Evolutionary conservation across 1,140 invertebrate species (phyloP).

Genomic region (Yoshiicerus persimilis): DNA sequence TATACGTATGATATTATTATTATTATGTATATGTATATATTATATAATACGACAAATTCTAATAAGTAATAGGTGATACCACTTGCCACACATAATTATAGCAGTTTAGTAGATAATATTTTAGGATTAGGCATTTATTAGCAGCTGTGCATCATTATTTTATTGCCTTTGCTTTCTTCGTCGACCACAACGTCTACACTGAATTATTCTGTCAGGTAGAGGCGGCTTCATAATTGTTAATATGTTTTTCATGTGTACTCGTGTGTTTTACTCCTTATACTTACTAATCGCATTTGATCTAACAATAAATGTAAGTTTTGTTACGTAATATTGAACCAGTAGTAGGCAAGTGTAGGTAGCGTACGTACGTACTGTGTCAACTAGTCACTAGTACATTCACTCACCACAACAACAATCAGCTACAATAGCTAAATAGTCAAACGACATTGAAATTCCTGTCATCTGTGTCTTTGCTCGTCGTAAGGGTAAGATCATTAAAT

Average conservation of each 20-base stretch:
- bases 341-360: background rate
- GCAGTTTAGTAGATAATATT: background rate
- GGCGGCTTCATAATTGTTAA: too few species aligned
- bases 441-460: background rate
- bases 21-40: too few species aligned
- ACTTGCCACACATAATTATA: background rate
- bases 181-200: background rate
- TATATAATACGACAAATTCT: background rate
- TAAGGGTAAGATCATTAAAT: constrained; percentile 1
- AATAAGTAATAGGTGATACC: background rate
- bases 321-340: background rate
- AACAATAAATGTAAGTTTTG: background rate
- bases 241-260: background rate
- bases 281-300: background rate
- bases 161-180: background rate
- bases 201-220: too few species aligned
- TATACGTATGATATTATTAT: background rate
- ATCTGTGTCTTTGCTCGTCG: background rate
- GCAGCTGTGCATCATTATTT: background rate
- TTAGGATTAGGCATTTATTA: background rate
- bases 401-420: background rate
- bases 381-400: background rate
- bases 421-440: background rate
- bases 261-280: background rate
- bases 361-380: background rate